Evolutionary conservation across 2,113 vertebrate genomes (phyloP), one percentile per base, ranked within the genome.

Genomic region (Carollia perspicillata): DNA sequence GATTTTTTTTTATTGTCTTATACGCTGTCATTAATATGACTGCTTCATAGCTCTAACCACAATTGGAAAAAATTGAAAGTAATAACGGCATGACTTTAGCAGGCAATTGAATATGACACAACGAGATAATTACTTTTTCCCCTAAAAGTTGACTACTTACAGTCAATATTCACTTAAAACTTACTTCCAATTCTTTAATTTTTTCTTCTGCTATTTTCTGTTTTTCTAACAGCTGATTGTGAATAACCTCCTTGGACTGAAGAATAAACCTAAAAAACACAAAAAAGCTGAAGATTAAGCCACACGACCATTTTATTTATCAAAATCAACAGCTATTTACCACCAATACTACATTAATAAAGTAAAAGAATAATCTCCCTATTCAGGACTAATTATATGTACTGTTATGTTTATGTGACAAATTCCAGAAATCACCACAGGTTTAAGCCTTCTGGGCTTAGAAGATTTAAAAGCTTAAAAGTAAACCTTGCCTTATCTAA

Each of bases 181-280:
- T 97, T 98, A 99, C 99, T 99, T 99, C 99, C 26, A 99, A 98
- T 95, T 99, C 99, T 94, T 99, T 99, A 94, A 99, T 99, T 97
- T 99, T 99, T 98, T 99, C 99, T 93, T 99, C 99, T 0, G 99
- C 99, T n/a, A 99, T 98, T 96, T 99, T 99, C 98, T 99, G 99
- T 98, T 99, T 99, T 95, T 99, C 99, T 85, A 97, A 98, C 68
- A 99, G 98, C 95, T 99, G 99, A 91, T 98, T 99, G n/a, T 99
- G 99, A 97, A 99, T 99, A 75, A 99, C 99, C 96, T 98, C 99
- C 98, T 99, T 99, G 20, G 99, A 99, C 84, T 99, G 99, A 96
- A 99, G 99, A 95, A 99, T 99, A 98, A 99, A 99, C 99, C 99
- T 99, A 88, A 74, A 98, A 98, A 98, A 96, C 47, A 95, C 20